Conservation (phyloP, 2,113 vertebrate species). For the Lichenostomus cassidix region DNA sequence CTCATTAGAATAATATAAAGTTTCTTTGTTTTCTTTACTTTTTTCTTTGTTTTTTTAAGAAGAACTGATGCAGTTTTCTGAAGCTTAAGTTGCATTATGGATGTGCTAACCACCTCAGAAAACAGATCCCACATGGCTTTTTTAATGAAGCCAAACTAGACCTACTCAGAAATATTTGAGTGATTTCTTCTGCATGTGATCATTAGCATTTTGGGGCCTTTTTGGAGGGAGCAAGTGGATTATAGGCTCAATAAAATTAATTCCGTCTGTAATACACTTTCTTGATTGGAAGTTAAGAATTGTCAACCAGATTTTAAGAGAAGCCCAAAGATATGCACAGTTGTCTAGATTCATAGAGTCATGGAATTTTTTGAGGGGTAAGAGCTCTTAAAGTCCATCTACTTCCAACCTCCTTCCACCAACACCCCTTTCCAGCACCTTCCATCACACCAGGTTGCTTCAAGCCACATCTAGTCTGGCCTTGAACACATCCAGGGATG, state of each 20-base stretch:
- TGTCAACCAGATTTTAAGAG: neutral
- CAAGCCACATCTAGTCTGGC: too few species aligned
- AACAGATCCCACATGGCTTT: neutral
- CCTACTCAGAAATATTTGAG: neutral
- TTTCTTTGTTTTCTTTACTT: neutral
- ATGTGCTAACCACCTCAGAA: neutral
- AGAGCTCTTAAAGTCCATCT: neutral
- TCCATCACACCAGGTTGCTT: neutral
- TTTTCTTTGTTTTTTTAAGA: neutral
- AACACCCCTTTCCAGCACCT: rapidly evolving
- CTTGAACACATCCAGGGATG: neutral
- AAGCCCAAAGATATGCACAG: neutral
- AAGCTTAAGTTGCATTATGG: neutral
- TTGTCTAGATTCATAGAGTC: neutral
- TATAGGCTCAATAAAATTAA: neutral
- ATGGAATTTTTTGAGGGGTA: neutral
- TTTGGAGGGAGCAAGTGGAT: rapidly evolving
- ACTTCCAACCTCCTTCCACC: neutral
- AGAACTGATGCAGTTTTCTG: neutral
- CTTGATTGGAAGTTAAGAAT: neutral
- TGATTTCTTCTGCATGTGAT: neutral
- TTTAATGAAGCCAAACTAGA: neutral
- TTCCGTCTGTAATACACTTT: neutral
- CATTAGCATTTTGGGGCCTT: neutral
- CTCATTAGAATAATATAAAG: neutral